phyloP scores from a whole-genome alignment of 2,888 invertebrate genomes.

The Cataglyphis livida region DNA sequence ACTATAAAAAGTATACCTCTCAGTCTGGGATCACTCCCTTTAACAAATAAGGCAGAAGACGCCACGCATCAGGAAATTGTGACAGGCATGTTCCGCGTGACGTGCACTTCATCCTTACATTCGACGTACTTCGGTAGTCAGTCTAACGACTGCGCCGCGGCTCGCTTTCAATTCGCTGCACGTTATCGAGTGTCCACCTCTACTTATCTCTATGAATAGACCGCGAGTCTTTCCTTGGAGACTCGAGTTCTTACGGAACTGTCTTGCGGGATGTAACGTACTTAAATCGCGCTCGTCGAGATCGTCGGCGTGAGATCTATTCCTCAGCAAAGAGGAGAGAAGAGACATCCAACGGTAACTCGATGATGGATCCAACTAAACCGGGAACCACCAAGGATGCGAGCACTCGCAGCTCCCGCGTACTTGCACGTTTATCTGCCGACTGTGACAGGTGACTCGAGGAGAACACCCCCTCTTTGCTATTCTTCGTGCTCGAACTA shows the following conservation, averaged over 20 bases:
- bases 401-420: constrained; percentile 17
- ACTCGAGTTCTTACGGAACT: neutral
- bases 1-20: constrained; percentile 60
- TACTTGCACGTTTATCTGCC: constrained; percentile 66
- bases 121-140: constrained; percentile 60
- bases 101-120: constrained; percentile 70
- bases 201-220: constrained; percentile 7
- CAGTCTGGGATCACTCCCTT: constrained; percentile 58
- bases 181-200: constrained; percentile 67
- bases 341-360: constrained; percentile 43
- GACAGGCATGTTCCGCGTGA: constrained; percentile 64
- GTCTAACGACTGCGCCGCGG: constrained; percentile 72
- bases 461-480: constrained; percentile 71
- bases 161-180: constrained; percentile 71
- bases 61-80: constrained; percentile 68
- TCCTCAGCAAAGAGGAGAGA: constrained; percentile 43
- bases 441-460: constrained; percentile 69
- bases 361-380: constrained; percentile 64
- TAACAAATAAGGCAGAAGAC: constrained; percentile 73
- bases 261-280: constrained; percentile 20
- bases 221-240: neutral
- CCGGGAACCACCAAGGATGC: constrained; percentile 68
- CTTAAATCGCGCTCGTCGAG: constrained; percentile 44
- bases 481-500: constrained; percentile 50
- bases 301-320: constrained; percentile 62